These are phyloP conservation scores for Deilephila porcellus DNA, from an alignment of 2,888 invertebrate genomes.

Conservation along the genomic window DNA sequence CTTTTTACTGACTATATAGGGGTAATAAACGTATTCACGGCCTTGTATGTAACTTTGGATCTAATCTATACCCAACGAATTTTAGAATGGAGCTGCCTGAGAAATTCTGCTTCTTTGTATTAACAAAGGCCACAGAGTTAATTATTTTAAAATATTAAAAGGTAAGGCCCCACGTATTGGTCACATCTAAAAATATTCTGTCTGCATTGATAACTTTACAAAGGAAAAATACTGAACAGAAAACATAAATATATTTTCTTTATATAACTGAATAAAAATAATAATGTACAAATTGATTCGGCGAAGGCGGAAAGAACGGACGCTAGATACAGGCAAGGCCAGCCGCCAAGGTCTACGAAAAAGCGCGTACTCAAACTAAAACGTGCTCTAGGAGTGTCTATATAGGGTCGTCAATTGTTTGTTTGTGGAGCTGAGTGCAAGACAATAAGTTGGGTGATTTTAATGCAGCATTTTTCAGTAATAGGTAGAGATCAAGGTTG, in stretches of 20 bases:
- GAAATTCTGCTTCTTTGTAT: background rate
- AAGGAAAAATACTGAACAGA: constrained; percentile 33
- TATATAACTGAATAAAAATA: constrained; percentile 66
- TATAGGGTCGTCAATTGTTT: constrained; percentile 56
- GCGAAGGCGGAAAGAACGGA: constrained; percentile 83
- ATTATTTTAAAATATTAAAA: background rate
- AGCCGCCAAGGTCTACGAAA: constrained; percentile 72
- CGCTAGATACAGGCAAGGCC: constrained; percentile 81
- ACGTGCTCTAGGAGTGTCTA: background rate
- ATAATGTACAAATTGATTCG: constrained; percentile 79
- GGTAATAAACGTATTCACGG: background rate
- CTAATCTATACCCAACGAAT: background rate
- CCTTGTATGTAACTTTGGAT: background rate
- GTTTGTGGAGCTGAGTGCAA: constrained; percentile 53
- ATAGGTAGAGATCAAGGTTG: constrained; percentile 81
- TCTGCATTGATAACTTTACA: constrained; percentile 10
- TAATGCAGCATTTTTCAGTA: constrained; percentile 83
- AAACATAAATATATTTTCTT: constrained; percentile 47
- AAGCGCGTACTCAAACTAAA: constrained; percentile 38
- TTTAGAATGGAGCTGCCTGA: background rate
- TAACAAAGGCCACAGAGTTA: background rate
- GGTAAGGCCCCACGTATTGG: background rate
- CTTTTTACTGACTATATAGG: background rate
- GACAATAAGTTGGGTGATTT: constrained; percentile 77
- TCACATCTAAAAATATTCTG: background rate